Conservation (phyloP, 2,113 vertebrate genomes). For the Heterocephalus glaber region DNA sequence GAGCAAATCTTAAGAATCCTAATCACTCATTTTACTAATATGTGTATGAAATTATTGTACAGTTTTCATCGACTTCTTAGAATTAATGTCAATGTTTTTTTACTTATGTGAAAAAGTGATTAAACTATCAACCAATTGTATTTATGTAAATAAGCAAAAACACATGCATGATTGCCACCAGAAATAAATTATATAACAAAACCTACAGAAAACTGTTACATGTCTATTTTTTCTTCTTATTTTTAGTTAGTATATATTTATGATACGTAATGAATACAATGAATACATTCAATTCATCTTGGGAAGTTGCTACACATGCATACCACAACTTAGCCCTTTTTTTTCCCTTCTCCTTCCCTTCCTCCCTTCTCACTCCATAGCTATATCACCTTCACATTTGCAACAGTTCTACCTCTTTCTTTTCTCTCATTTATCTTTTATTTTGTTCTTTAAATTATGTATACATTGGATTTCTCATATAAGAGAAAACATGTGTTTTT, state of each 20-base stretch:
- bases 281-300: background rate
- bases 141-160: background rate
- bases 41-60: background rate
- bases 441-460: background rate
- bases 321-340: no score
- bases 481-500: background rate
- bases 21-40: conserved; percentile 11
- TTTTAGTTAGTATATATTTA: background rate
- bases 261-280: background rate
- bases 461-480: background rate
- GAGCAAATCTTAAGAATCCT: background rate
- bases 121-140: background rate
- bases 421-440: background rate
- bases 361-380: background rate
- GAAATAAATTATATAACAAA: background rate
- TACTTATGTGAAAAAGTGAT: background rate
- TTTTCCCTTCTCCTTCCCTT: background rate
- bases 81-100: background rate
- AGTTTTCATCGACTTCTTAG: background rate
- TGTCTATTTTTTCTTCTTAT: background rate
- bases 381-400: background rate
- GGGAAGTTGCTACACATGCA: background rate
- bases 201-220: background rate
- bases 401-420: background rate
- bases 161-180: background rate